These are phyloP conservation scores for Cryptoprocta ferox DNA, from an alignment of 2,797 vertebrate genomes.

Conservation along the genomic window DNA sequence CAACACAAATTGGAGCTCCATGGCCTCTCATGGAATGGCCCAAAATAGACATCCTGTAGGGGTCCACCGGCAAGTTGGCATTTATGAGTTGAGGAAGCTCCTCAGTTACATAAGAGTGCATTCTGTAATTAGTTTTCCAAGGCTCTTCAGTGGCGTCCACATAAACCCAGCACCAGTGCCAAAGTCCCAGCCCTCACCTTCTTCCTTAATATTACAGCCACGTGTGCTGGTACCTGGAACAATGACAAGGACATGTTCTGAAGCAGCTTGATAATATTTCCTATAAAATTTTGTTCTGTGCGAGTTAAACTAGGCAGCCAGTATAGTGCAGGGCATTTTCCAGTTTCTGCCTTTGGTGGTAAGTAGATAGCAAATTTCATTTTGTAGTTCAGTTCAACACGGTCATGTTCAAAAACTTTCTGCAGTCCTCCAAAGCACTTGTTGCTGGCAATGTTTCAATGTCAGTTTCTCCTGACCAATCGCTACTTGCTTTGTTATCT, in stretches of 20 bases:
- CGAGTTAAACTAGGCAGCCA: background rate
- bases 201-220: background rate
- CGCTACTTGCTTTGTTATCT: background rate
- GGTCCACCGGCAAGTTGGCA: background rate
- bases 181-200: background rate
- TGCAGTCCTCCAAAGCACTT: background rate
- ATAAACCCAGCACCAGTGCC: background rate
- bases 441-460: background rate
- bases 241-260: background rate
- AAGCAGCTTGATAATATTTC: background rate
- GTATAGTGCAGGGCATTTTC: background rate
- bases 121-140: background rate
- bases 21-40: background rate
- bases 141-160: background rate
- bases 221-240: background rate
- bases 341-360: background rate
- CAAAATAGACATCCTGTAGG: background rate
- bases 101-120: background rate
- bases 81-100: background rate
- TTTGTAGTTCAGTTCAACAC: background rate
- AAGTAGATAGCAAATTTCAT: background rate
- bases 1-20: background rate
- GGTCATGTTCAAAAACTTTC: background rate
- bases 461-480: background rate
- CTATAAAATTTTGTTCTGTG: background rate